phyloP scores from a whole-genome alignment of 2,797 vertebrate genomes.

The Varecia variegata region DNA sequence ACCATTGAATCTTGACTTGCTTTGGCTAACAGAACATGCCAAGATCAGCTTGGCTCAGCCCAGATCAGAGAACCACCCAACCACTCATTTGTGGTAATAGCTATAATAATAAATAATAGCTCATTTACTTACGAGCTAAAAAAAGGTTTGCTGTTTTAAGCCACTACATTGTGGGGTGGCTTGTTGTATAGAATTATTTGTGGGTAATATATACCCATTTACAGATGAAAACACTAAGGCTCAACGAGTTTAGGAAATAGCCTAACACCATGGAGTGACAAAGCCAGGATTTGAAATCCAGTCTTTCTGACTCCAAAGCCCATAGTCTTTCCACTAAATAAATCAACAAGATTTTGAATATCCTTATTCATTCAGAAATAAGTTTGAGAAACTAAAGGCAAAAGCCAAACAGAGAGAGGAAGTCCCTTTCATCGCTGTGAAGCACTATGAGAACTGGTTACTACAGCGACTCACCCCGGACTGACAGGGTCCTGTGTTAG shows the following conservation, averaged over 20 bases:
- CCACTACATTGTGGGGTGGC: neutral
- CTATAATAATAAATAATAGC: neutral
- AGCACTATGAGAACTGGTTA: neutral
- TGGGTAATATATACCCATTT: neutral
- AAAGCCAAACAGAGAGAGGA: neutral
- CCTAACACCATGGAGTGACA: neutral
- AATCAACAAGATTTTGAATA: neutral
- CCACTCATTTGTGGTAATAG: neutral
- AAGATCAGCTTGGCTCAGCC: neutral
- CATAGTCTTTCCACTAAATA: neutral
- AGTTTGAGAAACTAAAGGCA: neutral
- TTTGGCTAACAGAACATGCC: neutral
- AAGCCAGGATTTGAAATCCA: neutral
- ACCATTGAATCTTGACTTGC: neutral
- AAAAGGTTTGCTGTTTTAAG: neutral
- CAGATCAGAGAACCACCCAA: neutral
- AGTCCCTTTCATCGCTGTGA: neutral
- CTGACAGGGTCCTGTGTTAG: fast-evolving
- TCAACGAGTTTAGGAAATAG: neutral
- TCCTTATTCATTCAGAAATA: neutral
- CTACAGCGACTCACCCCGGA: neutral
- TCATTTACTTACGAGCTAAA: neutral
- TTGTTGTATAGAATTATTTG: neutral
- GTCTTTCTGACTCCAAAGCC: neutral
- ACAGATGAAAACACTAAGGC: neutral